A percentile compares a stretch with the other conserved stretches of the same genome.
These are phyloP conservation scores for Nymphalis urticae DNA, from an alignment of 2,888 invertebrate genomes.

Conservation along the genomic window DNA sequence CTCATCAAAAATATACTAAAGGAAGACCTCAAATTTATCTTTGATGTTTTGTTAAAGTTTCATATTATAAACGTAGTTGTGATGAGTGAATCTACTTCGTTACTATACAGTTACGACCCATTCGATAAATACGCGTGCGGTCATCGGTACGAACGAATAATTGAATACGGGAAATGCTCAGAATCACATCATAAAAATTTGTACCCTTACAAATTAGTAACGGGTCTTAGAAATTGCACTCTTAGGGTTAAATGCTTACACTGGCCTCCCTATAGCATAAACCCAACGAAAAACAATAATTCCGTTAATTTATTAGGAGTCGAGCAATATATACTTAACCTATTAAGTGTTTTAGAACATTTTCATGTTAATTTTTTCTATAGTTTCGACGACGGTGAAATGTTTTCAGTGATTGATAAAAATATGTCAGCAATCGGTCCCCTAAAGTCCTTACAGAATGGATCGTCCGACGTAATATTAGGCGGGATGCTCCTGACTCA, in stretches of 20 bases:
- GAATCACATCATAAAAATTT: constrained; percentile 37
- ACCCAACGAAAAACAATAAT: constrained; percentile 35
- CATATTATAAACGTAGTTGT: constrained; percentile 51
- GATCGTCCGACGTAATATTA: constrained; percentile 42
- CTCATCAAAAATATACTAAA: constrained; percentile 43
- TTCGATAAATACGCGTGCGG: constrained; percentile 62
- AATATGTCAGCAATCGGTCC: constrained; percentile 48
- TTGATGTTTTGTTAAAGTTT: constrained; percentile 48
- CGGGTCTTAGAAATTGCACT: constrained; percentile 54
- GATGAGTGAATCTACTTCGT: constrained; percentile 47
- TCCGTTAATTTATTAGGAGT: constrained; percentile 33
- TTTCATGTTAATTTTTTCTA: constrained; percentile 52
- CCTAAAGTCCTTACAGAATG: constrained; percentile 41
- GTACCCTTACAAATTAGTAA: constrained; percentile 50
- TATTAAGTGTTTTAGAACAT: constrained; percentile 50
- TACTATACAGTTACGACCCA: constrained; percentile 60
- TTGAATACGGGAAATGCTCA: constrained; percentile 52
- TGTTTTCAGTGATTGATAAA: constrained; percentile 37
- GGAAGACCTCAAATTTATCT: constrained; percentile 45
- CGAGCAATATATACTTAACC: constrained; percentile 45
- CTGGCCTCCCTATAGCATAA: constrained; percentile 54
- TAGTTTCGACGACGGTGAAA: constrained; percentile 36
- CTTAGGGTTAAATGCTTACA: constrained; percentile 50
- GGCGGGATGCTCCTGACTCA: constrained; percentile 45
- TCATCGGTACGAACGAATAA: constrained; percentile 51